These are phyloP conservation scores for Anser cygnoides DNA, from an alignment of 2,113 vertebrate species.

Conservation along the genomic window DNA sequence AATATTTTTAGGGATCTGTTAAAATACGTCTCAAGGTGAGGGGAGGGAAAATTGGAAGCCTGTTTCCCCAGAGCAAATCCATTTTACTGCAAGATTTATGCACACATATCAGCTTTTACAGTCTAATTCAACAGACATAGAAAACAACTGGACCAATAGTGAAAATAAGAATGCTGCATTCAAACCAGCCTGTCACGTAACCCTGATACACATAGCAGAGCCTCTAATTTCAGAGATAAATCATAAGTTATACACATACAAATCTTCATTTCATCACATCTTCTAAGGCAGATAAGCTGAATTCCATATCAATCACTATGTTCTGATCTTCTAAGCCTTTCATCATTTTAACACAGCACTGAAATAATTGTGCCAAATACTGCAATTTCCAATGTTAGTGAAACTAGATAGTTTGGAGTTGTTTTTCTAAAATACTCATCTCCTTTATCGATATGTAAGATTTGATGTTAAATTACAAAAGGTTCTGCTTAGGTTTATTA, in stretches of 20 bases:
- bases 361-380: background rate
- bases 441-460: background rate
- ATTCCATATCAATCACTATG: background rate
- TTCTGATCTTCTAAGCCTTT: constrained; percentile 24
- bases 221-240: constrained; percentile 20
- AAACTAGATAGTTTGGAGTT: background rate
- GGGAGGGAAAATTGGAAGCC: background rate
- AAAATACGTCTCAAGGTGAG: background rate
- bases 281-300: constrained; percentile 17
- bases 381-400: background rate
- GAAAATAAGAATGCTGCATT: background rate
- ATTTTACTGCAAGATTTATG: background rate
- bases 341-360: background rate
- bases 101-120: background rate
- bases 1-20: background rate
- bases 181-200: background rate
- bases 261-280: constrained; percentile 14
- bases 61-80: background rate
- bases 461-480: background rate
- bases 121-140: background rate
- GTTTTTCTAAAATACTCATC: background rate
- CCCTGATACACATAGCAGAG: background rate
- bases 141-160: background rate
- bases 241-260: background rate
- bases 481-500: background rate